Percentiles rank a stretch among this genome's conserved stretches.
Evolutionary conservation across 1,140 invertebrate genomes (phyloP).

Genomic region (Procambarus clarkii): DNA sequence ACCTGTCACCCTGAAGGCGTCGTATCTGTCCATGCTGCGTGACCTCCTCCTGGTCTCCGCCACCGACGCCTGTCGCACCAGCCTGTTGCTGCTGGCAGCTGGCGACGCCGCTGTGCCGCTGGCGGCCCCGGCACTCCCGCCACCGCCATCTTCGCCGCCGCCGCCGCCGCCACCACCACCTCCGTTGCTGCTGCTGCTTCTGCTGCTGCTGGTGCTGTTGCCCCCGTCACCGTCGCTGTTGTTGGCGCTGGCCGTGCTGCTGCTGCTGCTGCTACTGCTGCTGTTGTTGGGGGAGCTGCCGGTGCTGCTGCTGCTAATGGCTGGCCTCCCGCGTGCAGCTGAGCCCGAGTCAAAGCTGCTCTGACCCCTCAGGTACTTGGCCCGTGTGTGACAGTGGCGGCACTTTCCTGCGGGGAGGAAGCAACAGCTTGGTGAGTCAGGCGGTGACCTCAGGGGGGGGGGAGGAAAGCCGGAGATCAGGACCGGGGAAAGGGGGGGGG

Average conservation of each 20-base stretch:
- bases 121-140: not conserved
- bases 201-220: conserved; percentile 31
- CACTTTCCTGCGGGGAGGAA: conserved; percentile 61
- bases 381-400: conserved; percentile 67
- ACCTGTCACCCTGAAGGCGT: conserved; percentile 57
- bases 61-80: conserved; percentile 30
- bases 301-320: not conserved
- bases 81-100: not conserved
- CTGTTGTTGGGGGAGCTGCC: conserved; percentile 53
- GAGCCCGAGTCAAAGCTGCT: conserved; percentile 64
- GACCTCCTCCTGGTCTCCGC: conserved; percentile 47
- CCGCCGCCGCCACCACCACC: no score
- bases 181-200: conserved; percentile 13
- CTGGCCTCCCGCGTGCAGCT: not conserved
- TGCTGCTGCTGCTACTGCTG: conserved; percentile 37
- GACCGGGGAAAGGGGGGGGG: no score
- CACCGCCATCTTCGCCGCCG: no score
- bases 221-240: conserved; percentile 6
- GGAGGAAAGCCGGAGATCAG: no score
- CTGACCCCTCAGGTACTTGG: conserved; percentile 63
- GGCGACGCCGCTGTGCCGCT: not conserved
- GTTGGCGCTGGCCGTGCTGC: not conserved
- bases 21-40: conserved; percentile 61
- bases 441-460: no score
- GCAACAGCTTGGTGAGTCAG: no score